A percentile compares a stretch with the other conserved stretches of the same genome.
These are phyloP conservation scores for Saccopteryx bilineata DNA, from an alignment of 2,113 vertebrate genomes.

Conservation along the genomic window DNA sequence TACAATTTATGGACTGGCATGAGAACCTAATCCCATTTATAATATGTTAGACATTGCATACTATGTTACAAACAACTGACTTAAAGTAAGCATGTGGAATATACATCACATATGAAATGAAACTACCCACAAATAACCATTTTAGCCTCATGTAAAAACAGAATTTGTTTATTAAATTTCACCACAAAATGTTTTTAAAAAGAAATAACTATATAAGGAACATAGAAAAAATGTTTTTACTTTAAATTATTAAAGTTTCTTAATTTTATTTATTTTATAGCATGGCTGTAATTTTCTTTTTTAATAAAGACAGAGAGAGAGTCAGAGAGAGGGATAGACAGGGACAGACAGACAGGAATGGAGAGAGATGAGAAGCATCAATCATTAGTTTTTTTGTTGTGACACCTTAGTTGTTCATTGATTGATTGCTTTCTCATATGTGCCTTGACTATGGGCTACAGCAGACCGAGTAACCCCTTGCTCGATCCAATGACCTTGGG, in stretches of 20 bases:
- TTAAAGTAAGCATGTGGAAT: neutral
- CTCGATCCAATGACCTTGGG: no score
- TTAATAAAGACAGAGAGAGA: no score
- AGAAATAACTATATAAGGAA: neutral
- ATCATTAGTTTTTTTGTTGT: no score
- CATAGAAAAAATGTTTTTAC: neutral
- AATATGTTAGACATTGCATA: neutral
- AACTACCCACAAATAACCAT: slow-evolving; percentile 7
- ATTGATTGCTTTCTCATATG: no score
- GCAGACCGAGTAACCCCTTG: no score
- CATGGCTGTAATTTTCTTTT: neutral
- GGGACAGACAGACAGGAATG: no score
- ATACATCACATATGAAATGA: slow-evolving; percentile 6
- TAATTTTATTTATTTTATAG: slow-evolving; percentile 46
- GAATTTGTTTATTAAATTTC: slow-evolving; percentile 21
- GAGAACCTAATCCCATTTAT: neutral
- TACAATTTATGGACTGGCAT: neutral
- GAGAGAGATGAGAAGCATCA: no score
- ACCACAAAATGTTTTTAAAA: slow-evolving; percentile 2
- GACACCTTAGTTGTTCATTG: no score
- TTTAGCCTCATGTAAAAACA: slow-evolving; percentile 17
- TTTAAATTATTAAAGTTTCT: neutral
- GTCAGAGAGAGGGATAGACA: no score
- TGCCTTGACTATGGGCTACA: no score
- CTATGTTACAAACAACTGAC: neutral